Percentiles rank a stretch among this genome's conserved stretches.
These are phyloP conservation scores for Frieseomelitta varia DNA, from an alignment of 1,140 invertebrate species.

Conservation along the genomic window DNA sequence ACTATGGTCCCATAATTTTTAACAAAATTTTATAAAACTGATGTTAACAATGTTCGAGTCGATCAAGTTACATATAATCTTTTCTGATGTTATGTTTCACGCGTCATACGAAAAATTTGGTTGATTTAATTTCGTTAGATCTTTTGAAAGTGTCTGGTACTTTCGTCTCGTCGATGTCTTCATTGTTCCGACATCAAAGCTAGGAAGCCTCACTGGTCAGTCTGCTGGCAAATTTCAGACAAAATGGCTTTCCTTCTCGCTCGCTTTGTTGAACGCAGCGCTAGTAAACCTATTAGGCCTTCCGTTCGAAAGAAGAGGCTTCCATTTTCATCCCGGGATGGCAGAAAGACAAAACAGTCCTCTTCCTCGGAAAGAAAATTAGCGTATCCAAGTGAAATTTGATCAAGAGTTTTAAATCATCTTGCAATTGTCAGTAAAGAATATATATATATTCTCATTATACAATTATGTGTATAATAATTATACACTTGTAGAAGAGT, in stretches of 20 bases:
- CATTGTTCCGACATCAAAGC: neutral
- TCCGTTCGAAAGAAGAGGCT: neutral
- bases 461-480: too few relatives aligned
- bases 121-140: neutral
- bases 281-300: neutral
- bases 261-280: neutral
- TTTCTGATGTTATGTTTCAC: neutral
- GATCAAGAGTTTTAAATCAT: too few relatives aligned
- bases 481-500: too few relatives aligned
- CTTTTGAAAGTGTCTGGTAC: neutral
- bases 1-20: too few relatives aligned
- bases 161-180: neutral
- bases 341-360: neutral
- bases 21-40: too few relatives aligned
- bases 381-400: neutral
- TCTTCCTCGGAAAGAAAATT: neutral
- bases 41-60: too few relatives aligned
- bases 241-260: neutral
- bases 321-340: neutral
- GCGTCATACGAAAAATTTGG: neutral
- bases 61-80: neutral
- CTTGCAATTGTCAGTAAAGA: too few relatives aligned
- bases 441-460: too few relatives aligned
- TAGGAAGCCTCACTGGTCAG: neutral
- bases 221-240: neutral